A percentile compares a stretch with the other conserved stretches of the same genome.
Evolutionary conservation across 1,140 invertebrate genomes (phyloP).

Genomic region (Drosophila baimaii): DNA sequence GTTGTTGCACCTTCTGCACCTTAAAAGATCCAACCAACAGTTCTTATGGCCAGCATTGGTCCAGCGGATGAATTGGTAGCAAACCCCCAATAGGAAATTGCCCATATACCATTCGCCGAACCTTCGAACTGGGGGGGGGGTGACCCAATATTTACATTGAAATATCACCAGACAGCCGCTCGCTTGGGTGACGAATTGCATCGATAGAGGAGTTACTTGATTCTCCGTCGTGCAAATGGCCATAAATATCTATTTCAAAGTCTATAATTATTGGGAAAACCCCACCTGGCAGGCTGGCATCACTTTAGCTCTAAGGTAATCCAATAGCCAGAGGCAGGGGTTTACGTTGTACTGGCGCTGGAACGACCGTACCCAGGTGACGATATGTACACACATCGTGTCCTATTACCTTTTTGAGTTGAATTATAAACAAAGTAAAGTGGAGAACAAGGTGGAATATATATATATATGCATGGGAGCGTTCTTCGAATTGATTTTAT

Average conservation of each 20-base stretch:
- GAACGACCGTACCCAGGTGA: not conserved
- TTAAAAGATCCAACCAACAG: slow-evolving; percentile 7
- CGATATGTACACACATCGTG: too few species aligned
- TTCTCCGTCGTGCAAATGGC: not conserved
- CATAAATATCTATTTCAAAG: not conserved
- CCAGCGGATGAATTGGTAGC: not conserved
- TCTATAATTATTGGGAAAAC: not conserved
- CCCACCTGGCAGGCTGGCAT: not conserved
- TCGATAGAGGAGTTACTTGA: not conserved
- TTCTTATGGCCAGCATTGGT: not conserved
- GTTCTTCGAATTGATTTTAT: too few species aligned
- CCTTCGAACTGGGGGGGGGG: too few species aligned
- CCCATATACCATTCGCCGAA: too few species aligned
- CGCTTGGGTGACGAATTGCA: not conserved
- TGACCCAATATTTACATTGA: not conserved
- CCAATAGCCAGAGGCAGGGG: not conserved
- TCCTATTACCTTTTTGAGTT: not conserved
- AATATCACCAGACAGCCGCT: not conserved
- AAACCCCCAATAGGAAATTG: slow-evolving; percentile 1
- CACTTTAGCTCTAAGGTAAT: not conserved
- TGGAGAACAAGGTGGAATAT: too few species aligned
- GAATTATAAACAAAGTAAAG: not conserved
- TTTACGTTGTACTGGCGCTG: not conserved
- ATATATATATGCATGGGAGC: too few species aligned
- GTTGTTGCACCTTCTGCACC: slow-evolving; percentile 11